phyloP scores from a whole-genome alignment of 2,888 invertebrate genomes.

The Metacarcinus magister region DNA sequence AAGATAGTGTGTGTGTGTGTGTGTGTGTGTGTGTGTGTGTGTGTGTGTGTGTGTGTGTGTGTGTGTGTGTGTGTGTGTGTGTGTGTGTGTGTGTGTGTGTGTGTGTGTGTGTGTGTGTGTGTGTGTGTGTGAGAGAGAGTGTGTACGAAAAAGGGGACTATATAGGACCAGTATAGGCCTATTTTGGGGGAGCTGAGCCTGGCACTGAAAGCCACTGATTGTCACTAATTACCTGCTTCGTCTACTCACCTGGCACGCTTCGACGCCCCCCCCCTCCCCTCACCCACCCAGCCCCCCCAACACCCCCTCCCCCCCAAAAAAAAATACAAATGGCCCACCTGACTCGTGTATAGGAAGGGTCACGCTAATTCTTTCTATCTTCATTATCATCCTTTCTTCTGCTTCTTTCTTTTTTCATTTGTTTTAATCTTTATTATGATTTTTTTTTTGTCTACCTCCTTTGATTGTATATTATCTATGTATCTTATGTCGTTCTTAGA shows the following conservation, averaged over 20 bases:
- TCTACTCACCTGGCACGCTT: not conserved
- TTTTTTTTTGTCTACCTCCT: too few relatives aligned
- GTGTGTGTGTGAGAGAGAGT: not conserved
- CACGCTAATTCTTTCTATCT: not conserved
- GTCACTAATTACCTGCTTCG: not conserved
- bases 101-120: conserved; percentile 2
- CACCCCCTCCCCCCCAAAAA: too few relatives aligned
- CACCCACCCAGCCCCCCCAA: too few relatives aligned
- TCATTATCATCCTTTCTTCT: not conserved
- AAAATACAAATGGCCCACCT: not conserved
- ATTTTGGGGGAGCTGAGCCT: not conserved
- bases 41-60: conserved; percentile 13
- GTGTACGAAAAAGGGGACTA: not conserved
- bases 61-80: conserved; percentile 2
- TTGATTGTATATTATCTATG: too few relatives aligned
- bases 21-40: not conserved
- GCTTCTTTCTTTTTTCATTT: not conserved
- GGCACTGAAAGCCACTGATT: not conserved
- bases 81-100: not conserved
- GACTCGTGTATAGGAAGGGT: not conserved
- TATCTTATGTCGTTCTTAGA: too few relatives aligned
- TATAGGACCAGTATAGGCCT: not conserved
- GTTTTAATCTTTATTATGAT: not conserved
- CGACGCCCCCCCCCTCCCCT: not conserved
- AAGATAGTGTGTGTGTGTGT: not conserved